These are phyloP conservation scores for Leptopilina myrica DNA, from an alignment of 2,888 invertebrate genomes.

Conservation along the genomic window DNA sequence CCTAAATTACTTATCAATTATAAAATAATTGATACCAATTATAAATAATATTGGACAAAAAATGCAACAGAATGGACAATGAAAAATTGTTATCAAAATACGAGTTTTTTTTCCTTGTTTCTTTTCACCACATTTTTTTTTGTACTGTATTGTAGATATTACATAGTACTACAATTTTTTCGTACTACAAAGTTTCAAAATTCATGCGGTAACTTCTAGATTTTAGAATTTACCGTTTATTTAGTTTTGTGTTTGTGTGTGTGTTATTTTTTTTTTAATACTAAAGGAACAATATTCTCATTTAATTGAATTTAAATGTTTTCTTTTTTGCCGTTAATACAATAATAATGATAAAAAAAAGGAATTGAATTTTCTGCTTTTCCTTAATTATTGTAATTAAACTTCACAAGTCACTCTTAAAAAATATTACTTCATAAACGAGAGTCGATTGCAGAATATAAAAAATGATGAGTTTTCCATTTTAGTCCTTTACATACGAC, in stretches of 20 bases:
- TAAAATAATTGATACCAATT: background rate
- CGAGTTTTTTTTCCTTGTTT: background rate
- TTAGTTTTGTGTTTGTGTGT: no score
- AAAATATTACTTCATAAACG: background rate
- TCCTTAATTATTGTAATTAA: background rate
- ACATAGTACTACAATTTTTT: background rate
- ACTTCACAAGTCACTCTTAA: conserved; percentile 11
- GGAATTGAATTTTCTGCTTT: background rate
- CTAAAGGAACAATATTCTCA: conserved; percentile 3
- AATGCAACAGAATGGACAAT: background rate
- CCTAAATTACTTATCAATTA: background rate
- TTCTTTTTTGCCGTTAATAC: background rate
- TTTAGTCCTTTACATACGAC: conserved; percentile 3
- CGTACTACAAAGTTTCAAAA: background rate
- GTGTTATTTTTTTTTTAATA: background rate
- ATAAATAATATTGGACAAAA: conserved; percentile 16
- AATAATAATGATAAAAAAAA: background rate
- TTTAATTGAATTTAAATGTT: background rate
- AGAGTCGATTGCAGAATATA: conserved; percentile 2
- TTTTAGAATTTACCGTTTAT: background rate
- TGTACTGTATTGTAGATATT: conserved; percentile 8
- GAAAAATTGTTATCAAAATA: conserved; percentile 1
- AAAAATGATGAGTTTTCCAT: conserved; percentile 5
- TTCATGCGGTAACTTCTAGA: background rate
- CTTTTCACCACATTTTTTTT: background rate